phyloP scores from a whole-genome alignment of 2,797 vertebrate species.

The Clamator glandarius region DNA sequence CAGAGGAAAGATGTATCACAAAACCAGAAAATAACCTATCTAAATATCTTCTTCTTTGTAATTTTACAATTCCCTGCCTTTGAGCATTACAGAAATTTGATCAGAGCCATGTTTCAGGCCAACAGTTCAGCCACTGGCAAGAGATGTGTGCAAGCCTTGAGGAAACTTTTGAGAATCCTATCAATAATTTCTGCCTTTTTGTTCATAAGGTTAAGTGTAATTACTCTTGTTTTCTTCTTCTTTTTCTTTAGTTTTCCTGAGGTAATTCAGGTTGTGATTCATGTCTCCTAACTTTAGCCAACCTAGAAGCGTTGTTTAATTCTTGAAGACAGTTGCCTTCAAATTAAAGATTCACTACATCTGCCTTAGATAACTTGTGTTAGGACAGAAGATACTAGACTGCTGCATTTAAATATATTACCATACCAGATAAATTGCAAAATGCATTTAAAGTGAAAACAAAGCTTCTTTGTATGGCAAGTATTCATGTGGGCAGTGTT shows the following conservation, averaged over 20 bases:
- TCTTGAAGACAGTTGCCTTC: background rate
- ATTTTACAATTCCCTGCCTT: background rate
- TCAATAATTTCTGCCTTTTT: background rate
- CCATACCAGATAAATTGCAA: background rate
- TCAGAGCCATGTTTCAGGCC: background rate
- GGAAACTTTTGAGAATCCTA: background rate
- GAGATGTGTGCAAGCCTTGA: background rate
- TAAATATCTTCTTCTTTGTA: background rate
- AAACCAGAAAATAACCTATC: background rate
- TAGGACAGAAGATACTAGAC: background rate
- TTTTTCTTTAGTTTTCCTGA: background rate
- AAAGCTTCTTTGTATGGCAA: background rate
- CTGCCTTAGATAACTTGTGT: background rate
- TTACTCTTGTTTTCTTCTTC: background rate
- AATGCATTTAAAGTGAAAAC: conserved; percentile 11
- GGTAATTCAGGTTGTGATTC: background rate
- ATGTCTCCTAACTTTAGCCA: background rate
- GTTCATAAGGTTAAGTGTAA: background rate
- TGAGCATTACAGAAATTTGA: background rate
- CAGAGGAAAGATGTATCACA: background rate
- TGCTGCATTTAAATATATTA: background rate
- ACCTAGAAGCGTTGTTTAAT: background rate
- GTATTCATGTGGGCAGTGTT: background rate
- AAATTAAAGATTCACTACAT: background rate
- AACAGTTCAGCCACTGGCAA: background rate